These are phyloP conservation scores for Aproaerema taeniolella DNA, from an alignment of 2,888 invertebrate genomes.

Conservation along the genomic window DNA sequence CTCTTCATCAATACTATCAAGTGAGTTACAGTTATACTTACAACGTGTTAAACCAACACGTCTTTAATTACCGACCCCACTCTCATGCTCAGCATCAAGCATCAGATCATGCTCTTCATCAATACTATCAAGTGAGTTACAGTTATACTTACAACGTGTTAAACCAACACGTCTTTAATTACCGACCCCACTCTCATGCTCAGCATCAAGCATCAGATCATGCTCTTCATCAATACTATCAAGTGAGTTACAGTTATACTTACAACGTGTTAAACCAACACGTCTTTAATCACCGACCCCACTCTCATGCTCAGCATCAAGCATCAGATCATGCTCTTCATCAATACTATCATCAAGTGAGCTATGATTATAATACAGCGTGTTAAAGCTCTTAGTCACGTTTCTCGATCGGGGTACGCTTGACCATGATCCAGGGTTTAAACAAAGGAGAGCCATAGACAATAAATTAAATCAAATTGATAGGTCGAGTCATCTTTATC, in stretches of 20 bases:
- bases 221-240: constrained; percentile 95
- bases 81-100: constrained; percentile 95
- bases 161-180: constrained; percentile 94
- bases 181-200: constrained; percentile 96
- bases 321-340: constrained; percentile 96
- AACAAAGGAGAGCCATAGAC: no score
- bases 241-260: no score
- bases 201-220: constrained; percentile 96
- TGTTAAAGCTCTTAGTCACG: no score
- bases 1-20: constrained; percentile 95
- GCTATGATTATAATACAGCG: no score
- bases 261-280: no score
- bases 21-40: no score
- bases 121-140: constrained; percentile 91
- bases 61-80: constrained; percentile 96
- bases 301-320: constrained; percentile 95
- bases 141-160: no score
- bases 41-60: no score
- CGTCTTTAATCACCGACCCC: constrained; percentile 95
- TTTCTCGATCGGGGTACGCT: no score
- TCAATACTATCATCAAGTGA: constrained; percentile 89
- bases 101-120: constrained; percentile 95
- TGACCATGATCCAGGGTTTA: no score
- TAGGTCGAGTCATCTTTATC: no score
- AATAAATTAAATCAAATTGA: no score